A percentile compares a stretch with the other conserved stretches of the same genome.
phyloP scores from a whole-genome alignment of 2,113 vertebrate species.

The Oryctolagus cuniculus region DNA sequence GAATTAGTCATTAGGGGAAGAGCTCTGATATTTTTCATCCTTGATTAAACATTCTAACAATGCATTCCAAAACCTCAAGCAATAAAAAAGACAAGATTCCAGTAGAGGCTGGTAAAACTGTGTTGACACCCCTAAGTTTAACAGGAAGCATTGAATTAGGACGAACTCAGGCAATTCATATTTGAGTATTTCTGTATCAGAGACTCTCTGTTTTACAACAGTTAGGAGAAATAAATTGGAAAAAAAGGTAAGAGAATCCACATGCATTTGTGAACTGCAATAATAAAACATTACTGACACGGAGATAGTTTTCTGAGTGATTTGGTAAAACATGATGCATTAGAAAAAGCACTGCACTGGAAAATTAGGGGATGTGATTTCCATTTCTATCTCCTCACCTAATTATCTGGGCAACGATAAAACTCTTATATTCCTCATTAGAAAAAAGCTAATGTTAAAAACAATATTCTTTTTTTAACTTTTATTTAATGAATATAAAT shows the following conservation, averaged over 20 bases:
- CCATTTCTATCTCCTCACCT: neutral
- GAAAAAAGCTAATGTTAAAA: neutral
- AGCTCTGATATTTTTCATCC: slow-evolving; percentile 24
- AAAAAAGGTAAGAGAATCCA: neutral
- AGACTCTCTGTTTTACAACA: slow-evolving; percentile 6
- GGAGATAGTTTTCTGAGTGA: neutral
- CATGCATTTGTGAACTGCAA: neutral
- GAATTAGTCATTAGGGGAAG: slow-evolving; percentile 39
- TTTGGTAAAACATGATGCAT: neutral
- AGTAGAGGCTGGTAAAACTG: slow-evolving; percentile 20
- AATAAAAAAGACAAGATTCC: slow-evolving; percentile 45
- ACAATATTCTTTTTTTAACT: neutral
- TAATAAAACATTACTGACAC: neutral
- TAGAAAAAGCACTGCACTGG: slow-evolving; percentile 2
- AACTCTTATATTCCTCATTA: neutral
- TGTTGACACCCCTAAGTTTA: neutral
- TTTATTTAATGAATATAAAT: no score
- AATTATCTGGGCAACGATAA: neutral
- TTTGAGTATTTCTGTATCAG: slow-evolving; percentile 30
- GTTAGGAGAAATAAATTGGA: neutral
- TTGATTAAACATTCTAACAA: slow-evolving; percentile 55
- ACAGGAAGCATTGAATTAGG: slow-evolving; percentile 35
- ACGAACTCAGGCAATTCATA: slow-evolving; percentile 40
- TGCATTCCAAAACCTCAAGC: slow-evolving; percentile 29
- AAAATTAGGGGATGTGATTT: neutral